phyloP scores from a whole-genome alignment of 2,113 vertebrate genomes.

The Leptodactylus fuscus region DNA sequence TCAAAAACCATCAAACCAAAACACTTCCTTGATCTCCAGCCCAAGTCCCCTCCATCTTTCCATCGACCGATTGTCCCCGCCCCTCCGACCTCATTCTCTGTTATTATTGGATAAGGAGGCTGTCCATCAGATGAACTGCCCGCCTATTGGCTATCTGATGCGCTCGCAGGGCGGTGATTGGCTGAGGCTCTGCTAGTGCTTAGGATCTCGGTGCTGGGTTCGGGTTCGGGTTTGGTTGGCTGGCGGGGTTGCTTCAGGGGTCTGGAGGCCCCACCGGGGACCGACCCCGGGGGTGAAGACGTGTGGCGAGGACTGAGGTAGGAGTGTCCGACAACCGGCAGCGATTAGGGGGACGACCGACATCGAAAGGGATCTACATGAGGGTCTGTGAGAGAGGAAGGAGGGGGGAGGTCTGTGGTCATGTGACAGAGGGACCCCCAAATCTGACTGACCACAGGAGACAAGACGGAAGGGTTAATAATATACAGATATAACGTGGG shows the following conservation, averaged over 20 bases:
- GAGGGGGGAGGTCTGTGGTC: not conserved
- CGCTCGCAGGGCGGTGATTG: not conserved
- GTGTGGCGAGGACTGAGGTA: not conserved
- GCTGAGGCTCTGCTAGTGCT: not conserved
- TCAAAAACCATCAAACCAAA: not conserved
- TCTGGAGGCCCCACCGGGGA: conserved; percentile 24
- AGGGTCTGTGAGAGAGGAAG: not conserved
- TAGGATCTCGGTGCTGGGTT: not conserved
- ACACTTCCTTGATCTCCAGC: conserved; percentile 5
- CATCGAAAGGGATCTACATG: not conserved
- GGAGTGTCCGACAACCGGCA: not conserved
- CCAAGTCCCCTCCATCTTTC: not conserved
- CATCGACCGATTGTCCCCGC: not conserved
- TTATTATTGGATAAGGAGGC: accelerated
- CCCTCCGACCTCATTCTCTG: not conserved
- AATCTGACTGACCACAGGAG: not conserved
- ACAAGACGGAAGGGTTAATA: too few species aligned
- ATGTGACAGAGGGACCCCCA: not conserved
- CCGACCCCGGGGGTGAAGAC: not conserved
- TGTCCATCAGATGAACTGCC: not conserved
- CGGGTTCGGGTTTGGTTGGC: conserved; percentile 33
- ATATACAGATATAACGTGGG: not conserved
- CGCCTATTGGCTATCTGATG: not conserved
- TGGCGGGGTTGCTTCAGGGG: conserved; percentile 25
- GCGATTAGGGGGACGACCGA: not conserved